A percentile compares a stretch with the other conserved stretches of the same genome.
Evolutionary conservation across 2,797 vertebrate genomes (phyloP).

Genomic region (Sebastes itinus): DNA sequence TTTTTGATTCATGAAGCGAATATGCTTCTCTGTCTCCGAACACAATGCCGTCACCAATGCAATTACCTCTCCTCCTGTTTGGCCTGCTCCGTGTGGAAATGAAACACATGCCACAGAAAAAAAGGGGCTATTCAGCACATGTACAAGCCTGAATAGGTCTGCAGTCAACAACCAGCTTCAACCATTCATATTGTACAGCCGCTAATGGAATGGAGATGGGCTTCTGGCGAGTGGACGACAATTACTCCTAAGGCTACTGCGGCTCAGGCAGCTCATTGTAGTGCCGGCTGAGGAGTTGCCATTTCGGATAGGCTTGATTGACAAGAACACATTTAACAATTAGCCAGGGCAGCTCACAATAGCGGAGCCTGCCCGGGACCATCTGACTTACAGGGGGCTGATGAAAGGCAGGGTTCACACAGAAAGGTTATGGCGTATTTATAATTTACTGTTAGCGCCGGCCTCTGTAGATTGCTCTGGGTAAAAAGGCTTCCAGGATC

Average conservation of each 20-base stretch:
- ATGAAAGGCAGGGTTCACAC: slow-evolving; percentile 59
- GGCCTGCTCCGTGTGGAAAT: slow-evolving; percentile 43
- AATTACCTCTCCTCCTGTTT: slow-evolving; percentile 53
- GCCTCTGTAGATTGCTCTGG: slow-evolving; percentile 14
- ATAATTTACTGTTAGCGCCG: slow-evolving; percentile 57
- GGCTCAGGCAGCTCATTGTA: slow-evolving; percentile 55
- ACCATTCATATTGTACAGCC: slow-evolving; percentile 55
- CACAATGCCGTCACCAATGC: slow-evolving; percentile 50
- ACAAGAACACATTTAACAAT: slow-evolving; percentile 81
- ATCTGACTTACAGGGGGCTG: slow-evolving; percentile 44
- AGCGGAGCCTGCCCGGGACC: slow-evolving; percentile 45
- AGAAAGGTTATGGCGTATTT: slow-evolving; percentile 66
- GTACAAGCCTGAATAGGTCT: slow-evolving; percentile 43
- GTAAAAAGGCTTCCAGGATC: slow-evolving; percentile 27
- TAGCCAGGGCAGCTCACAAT: slow-evolving; percentile 62
- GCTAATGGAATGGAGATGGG: slow-evolving; percentile 67
- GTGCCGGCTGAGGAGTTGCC: slow-evolving; percentile 57
- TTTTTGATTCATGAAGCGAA: slow-evolving; percentile 45
- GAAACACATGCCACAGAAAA: slow-evolving; percentile 42
- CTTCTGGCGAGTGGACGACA: slow-evolving; percentile 49
- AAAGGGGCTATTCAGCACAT: slow-evolving; percentile 38
- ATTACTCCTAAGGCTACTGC: slow-evolving; percentile 51
- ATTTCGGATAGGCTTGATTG: slow-evolving; percentile 73
- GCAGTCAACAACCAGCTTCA: slow-evolving; percentile 54
- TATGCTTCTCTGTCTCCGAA: slow-evolving; percentile 17